Percentiles rank a stretch among this genome's conserved stretches.
phyloP scores from a whole-genome alignment of 1,140 invertebrate species.

The Drosophila willistoni region DNA sequence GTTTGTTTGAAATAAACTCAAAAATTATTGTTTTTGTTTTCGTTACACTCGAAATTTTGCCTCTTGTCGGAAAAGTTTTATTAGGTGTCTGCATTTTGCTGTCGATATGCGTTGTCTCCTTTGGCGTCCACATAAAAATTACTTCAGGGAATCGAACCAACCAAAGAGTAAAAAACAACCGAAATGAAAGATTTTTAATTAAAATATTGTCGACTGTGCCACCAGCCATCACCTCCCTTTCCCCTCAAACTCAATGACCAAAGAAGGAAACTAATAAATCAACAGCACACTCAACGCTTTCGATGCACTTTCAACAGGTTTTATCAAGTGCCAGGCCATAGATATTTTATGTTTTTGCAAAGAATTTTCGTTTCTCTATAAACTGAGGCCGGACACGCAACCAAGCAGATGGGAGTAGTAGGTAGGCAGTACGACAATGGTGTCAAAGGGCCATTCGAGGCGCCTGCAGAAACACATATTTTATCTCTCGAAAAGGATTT shows the following conservation, averaged over 20 bases:
- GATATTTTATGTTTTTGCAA: constrained; percentile 30
- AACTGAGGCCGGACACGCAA: constrained; percentile 49
- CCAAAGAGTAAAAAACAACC: constrained; percentile 19
- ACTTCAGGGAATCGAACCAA: constrained; percentile 62
- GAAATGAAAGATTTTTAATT: constrained; percentile 69
- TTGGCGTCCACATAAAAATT: constrained; percentile 46
- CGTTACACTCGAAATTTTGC: constrained; percentile 68
- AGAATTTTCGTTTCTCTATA: not conserved
- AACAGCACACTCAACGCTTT: constrained; percentile 40
- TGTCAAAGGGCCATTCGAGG: constrained; percentile 39
- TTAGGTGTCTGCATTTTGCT: constrained; percentile 76
- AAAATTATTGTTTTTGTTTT: constrained; percentile 82
- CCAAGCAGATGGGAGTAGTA: constrained; percentile 6
- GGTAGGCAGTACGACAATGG: not conserved
- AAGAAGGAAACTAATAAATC: constrained; percentile 59
- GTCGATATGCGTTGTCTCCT: constrained; percentile 65
- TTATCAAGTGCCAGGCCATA: constrained; percentile 55
- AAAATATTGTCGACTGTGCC: constrained; percentile 62
- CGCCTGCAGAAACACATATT: constrained; percentile 59
- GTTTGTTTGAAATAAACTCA: constrained; percentile 54
- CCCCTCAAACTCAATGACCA: not conserved
- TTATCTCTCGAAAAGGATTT: constrained; percentile 39
- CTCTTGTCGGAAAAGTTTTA: constrained; percentile 79
- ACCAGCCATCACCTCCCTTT: not conserved
- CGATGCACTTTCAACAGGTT: constrained; percentile 70